phyloP scores from a whole-genome alignment of 2,797 vertebrate species.

The Spheniscus humboldti region DNA sequence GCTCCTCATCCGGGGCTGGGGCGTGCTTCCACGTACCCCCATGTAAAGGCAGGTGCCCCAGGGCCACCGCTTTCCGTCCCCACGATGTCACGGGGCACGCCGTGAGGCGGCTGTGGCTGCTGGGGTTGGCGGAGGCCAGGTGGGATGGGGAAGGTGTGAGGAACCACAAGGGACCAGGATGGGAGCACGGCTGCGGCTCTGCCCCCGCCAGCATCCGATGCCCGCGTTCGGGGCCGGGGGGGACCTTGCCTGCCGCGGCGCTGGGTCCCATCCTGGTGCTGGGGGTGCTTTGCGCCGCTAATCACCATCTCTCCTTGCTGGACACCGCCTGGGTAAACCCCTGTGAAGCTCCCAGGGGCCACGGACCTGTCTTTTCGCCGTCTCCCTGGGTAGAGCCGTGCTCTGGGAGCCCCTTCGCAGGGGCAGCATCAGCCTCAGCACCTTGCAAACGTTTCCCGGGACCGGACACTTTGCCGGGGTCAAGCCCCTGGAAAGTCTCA shows the following conservation, averaged over 20 bases:
- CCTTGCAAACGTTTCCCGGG: neutral
- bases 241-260: rapidly evolving
- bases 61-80: neutral
- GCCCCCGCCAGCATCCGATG: neutral
- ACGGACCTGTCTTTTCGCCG: neutral
- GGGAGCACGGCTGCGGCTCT: neutral
- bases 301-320: neutral
- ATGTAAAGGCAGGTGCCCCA: neutral
- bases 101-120: neutral
- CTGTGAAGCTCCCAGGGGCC: rapidly evolving
- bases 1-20: neutral
- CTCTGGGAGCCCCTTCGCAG: neutral
- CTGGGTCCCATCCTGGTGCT: neutral
- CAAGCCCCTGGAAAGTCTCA: neutral
- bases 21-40: too few relatives aligned
- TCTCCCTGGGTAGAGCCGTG: too few relatives aligned
- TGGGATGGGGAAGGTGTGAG: neutral
- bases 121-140: neutral
- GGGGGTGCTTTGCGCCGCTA: neutral
- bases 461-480: neutral
- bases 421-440: neutral
- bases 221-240: neutral
- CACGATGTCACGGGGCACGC: too few relatives aligned
- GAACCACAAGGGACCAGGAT: neutral
- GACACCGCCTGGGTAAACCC: neutral